phyloP scores from a whole-genome alignment of 2,797 vertebrate genomes.

The Telmatherina bonti region DNA sequence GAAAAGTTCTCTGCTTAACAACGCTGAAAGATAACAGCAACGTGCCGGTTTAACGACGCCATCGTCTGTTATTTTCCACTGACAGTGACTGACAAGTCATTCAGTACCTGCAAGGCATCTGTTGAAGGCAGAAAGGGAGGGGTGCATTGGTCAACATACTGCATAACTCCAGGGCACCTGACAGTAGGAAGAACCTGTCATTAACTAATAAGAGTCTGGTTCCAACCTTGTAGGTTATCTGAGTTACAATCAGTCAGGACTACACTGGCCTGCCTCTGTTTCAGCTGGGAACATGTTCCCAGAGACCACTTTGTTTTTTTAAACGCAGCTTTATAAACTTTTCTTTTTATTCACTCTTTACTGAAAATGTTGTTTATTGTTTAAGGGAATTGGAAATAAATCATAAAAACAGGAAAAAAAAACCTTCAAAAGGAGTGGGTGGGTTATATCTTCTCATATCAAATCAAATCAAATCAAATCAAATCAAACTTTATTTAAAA shows the following conservation, averaged over 20 bases:
- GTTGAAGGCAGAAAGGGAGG: neutral
- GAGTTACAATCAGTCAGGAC: constrained; percentile 38
- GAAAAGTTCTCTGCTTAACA: neutral
- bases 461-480: no score
- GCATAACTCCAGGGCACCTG: constrained; percentile 10
- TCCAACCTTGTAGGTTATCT: constrained; percentile 12
- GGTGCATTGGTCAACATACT: neutral
- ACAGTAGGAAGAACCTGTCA: constrained; percentile 9
- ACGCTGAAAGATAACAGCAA: neutral
- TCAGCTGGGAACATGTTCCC: constrained; percentile 1
- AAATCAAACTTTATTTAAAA: no score
- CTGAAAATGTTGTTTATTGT: neutral
- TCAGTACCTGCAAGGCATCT: neutral
- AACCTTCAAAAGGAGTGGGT: no score
- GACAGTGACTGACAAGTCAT: constrained; percentile 21
- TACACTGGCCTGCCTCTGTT: constrained; percentile 3
- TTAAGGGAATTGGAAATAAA: no score
- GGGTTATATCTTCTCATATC: no score
- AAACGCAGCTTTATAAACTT: neutral
- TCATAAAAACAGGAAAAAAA: no score
- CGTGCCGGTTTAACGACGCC: neutral
- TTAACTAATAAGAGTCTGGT: constrained; percentile 15
- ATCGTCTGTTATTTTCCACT: constrained; percentile 19
- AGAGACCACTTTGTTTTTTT: neutral
- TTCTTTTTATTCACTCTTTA: neutral